phyloP scores from a whole-genome alignment of 2,797 vertebrate genomes.

The Esox masquinongy region DNA sequence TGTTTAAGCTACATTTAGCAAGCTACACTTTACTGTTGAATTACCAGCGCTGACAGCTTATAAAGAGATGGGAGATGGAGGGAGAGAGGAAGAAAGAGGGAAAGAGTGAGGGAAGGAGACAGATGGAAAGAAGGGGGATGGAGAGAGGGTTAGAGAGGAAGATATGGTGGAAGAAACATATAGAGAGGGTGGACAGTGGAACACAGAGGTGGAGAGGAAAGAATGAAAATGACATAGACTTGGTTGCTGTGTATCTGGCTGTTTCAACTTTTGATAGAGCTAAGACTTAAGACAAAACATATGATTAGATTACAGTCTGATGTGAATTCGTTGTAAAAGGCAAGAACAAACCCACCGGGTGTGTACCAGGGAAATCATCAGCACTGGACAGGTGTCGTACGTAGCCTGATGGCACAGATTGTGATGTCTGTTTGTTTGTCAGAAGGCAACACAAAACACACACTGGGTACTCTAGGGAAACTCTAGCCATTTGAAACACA shows the following conservation, averaged over 20 bases:
- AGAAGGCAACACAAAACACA: conserved; percentile 37
- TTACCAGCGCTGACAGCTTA: not conserved
- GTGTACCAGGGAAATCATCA: conserved; percentile 27
- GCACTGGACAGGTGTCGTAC: conserved; percentile 43
- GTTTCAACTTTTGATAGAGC: conserved; percentile 5
- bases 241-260: not conserved
- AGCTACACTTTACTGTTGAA: not conserved
- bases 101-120: too few species aligned
- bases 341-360: not conserved
- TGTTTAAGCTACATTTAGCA: not conserved
- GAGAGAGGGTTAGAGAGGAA: conserved; percentile 7
- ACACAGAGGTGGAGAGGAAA: not conserved
- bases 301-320: conserved; percentile 17
- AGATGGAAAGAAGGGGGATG: not conserved
- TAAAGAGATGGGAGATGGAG: not conserved
- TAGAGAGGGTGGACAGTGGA: conserved; percentile 14
- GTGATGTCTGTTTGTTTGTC: conserved; percentile 43
- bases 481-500: conserved; percentile 45
- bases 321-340: not conserved
- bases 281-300: not conserved
- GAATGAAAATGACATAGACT: not conserved
- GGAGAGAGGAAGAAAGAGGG: not conserved
- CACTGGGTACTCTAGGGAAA: conserved; percentile 29
- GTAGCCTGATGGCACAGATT: conserved; percentile 57
- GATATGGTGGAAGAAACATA: not conserved